Evolutionary conservation across 2,113 vertebrate species (phyloP), one percentile per base, ranked within the genome.

Genomic region (Guaruba guarouba): DNA sequence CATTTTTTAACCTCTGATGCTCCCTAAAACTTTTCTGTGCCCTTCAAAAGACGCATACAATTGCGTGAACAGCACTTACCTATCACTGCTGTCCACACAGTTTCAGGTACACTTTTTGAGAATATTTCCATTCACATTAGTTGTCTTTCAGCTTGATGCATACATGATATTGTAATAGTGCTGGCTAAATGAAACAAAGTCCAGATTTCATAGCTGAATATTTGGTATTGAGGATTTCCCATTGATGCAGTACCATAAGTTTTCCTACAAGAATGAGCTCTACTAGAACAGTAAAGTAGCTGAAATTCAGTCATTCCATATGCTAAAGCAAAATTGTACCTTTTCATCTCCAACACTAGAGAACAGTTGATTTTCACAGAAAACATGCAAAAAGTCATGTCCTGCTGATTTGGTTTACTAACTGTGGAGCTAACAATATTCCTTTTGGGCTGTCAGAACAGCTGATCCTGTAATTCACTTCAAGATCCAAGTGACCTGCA

Each of bases 371-470:
- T 71, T 94, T 96, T 88, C 77, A 79, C 37, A 79, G 55, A 75
- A 39, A 91, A 85, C 66, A 84, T 2, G 2, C 25, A 84, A 79
- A 81, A 93, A 86, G 9, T 62, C 77, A 66, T 89, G 81, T 73
- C 88, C 86, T 84, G 62, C 44, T 93, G 93, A 93, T 93, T 86
- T 91, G 52, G 51, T 92, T 93, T 94, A 93, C 95, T 92, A 93
- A 90, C 73, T 27, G 51, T 39, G 31, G 55, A 90, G 81, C 64
- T 88, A 94, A 92, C 94, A 94, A 83, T 82, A 88, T 52, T 86
- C 92, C 39, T 91, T 93, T 91, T 75, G 61, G 25, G 41, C 55
- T 76, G 76, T 73, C 80, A 92, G 57, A 91, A 89, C 52, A 94
- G 54, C 57, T 93, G 83, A 96, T 93, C 69, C 89, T 93, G 37